Evolutionary conservation across 2,888 invertebrate genomes (phyloP), one percentile per base, ranked within the genome.

Genomic region (Ennomos fuscantarius): DNA sequence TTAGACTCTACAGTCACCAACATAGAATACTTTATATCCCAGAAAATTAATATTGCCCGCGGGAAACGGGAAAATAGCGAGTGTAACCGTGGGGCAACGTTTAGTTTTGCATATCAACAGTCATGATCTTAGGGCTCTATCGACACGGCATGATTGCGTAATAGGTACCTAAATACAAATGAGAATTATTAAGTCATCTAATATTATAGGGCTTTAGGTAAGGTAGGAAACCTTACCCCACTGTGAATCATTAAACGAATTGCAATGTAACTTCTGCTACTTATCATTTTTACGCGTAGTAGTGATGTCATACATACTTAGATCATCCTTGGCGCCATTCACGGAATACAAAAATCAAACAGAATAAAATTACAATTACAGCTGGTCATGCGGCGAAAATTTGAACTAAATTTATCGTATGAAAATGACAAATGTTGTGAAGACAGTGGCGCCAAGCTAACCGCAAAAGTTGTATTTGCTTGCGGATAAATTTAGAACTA

Each of bases 401-500:
- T 6, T 13, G 48, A 33, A 48, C 48, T 33, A 40, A 12, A 13
- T 2, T 32, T 47, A 24, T 44, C 9, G 3, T 31, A n/a, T 32
- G 2, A 31, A 41, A 24, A 41, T 8, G 1, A 8, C 1, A 10
- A 24, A 8, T 10, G 24, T 31, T 1, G 33, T 3, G 33, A 44
- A 36, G 35, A 45, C 24, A 24, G 33, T 45, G 34, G 52, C 53
- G 46, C 46, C 46, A 39, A 10, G 32, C 37, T n/a, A 51, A 34
- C 24, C 36, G 11, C 36, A 40, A 48, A 43, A 44, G 44, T 39
- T 43, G 10, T 33, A 1, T 8, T 31, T 39, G 24, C 36, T 13
- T 40, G 52, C 43, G 55, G 43, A 24, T 10, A 45, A 40, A 45
- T 37, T 24, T 10, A 9, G 46, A 33, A 56, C 56, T 46, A 46